These are phyloP conservation scores for Ciconia stormi DNA, from an alignment of 2,113 vertebrate species.

Conservation along the genomic window DNA sequence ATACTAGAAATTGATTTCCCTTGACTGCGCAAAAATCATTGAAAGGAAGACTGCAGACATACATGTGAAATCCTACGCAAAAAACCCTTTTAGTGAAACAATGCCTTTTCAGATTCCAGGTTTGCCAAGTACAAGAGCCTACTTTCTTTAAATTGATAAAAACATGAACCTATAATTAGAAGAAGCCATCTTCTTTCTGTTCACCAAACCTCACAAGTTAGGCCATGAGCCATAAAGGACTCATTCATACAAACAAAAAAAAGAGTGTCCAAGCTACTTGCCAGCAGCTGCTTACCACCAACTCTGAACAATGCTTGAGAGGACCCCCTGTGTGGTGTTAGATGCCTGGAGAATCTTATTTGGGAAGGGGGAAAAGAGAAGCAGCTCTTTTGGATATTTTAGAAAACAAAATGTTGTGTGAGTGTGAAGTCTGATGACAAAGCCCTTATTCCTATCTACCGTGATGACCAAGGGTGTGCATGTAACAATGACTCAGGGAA, in stretches of 20 bases:
- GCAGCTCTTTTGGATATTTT: not conserved
- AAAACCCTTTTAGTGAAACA: not conserved
- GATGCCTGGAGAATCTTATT: not conserved
- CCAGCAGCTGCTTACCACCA: not conserved
- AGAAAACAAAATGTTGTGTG: not conserved
- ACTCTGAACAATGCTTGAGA: not conserved
- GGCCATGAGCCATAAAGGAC: not conserved
- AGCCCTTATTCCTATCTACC: not conserved
- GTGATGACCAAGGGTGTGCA: accelerated
- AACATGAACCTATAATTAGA: not conserved
- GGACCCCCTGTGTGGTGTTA: not conserved
- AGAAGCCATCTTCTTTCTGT: not conserved
- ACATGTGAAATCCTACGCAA: not conserved
- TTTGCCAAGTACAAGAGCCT: not conserved
- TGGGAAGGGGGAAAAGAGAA: not conserved
- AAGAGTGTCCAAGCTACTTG: not conserved
- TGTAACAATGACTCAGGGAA: not conserved
- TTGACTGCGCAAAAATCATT: not conserved
- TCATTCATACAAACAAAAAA: not conserved
- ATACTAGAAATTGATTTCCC: not conserved
- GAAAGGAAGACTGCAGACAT: not conserved
- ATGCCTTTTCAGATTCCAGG: not conserved
- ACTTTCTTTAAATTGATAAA: not conserved
- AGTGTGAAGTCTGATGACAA: not conserved
- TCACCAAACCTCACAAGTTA: not conserved